Conservation (phyloP, 2,797 vertebrate genomes). For the Rousettus madagascariensis region DNA sequence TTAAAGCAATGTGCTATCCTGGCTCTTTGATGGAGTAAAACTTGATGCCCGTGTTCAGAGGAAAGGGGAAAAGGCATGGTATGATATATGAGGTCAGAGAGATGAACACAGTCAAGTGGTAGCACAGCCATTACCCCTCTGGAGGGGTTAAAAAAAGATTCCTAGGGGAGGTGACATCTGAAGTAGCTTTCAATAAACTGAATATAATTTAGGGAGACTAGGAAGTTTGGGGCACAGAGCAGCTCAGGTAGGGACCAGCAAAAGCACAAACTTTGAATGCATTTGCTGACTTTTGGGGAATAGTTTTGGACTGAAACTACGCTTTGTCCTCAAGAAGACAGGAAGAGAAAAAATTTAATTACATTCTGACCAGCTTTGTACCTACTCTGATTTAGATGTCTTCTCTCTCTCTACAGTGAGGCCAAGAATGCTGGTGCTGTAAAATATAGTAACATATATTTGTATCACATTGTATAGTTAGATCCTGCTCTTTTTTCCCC, state of each 20-base stretch:
- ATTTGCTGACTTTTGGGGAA: background rate
- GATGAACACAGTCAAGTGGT: fast-evolving
- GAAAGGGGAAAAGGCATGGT: background rate
- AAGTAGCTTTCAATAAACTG: background rate
- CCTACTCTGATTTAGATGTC: background rate
- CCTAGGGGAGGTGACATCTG: background rate
- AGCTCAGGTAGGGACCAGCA: background rate
- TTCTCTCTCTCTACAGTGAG: background rate
- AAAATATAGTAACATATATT: background rate
- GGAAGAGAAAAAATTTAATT: background rate
- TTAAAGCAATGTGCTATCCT: background rate
- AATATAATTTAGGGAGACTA: background rate
- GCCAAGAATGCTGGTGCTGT: background rate
- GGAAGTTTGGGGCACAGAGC: background rate
- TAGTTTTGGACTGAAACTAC: background rate
- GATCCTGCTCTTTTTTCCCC: background rate
- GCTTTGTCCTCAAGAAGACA: background rate
- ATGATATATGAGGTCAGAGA: background rate
- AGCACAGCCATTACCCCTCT: background rate
- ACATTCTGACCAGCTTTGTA: background rate
- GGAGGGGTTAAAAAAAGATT: background rate
- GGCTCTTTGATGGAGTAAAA: background rate
- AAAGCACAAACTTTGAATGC: background rate
- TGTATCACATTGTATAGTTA: background rate
- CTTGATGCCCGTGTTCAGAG: background rate